These are phyloP conservation scores for Pachyramphus minor DNA, from an alignment of 2,113 vertebrate genomes.

Conservation along the genomic window DNA sequence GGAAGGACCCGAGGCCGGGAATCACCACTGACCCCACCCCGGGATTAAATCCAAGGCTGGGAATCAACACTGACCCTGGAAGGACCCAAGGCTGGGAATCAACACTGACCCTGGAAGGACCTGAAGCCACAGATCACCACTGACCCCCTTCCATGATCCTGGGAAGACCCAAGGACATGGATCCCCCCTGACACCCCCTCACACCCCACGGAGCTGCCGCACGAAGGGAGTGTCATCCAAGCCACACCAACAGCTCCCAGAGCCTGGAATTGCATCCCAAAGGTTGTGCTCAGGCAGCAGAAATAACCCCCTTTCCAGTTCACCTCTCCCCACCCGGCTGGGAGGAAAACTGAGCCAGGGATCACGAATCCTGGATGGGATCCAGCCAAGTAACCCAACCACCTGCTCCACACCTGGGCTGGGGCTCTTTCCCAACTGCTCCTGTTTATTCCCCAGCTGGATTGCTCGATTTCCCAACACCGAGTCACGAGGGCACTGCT, in stretches of 20 bases:
- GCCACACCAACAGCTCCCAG: not conserved
- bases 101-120: not conserved
- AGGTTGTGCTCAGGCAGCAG: not conserved
- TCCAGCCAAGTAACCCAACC: constrained; percentile 51
- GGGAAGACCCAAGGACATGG: too few relatives aligned
- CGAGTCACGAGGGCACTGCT: not conserved
- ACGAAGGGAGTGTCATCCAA: not conserved
- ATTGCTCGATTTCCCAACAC: not conserved
- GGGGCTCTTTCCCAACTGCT: constrained; percentile 38
- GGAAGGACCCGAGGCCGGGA: not conserved
- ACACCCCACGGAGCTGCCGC: not conserved
- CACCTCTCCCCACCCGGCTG: not conserved
- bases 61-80: not conserved
- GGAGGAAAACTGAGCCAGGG: constrained; percentile 21
- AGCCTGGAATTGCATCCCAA: not conserved
- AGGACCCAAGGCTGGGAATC: not conserved
- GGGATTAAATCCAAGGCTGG: not conserved
- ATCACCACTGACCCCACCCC: too few relatives aligned
- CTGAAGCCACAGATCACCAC: not conserved
- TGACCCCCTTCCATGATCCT: not conserved
- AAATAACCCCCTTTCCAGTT: not conserved
- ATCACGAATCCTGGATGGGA: not conserved
- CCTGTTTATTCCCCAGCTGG: not conserved
- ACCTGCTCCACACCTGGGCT: constrained; percentile 18
- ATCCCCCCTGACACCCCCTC: not conserved